A percentile compares a stretch with the other conserved stretches of the same genome.
Conservation (phyloP, 2,113 vertebrate species). For the Girardinichthys multiradiatus region DNA sequence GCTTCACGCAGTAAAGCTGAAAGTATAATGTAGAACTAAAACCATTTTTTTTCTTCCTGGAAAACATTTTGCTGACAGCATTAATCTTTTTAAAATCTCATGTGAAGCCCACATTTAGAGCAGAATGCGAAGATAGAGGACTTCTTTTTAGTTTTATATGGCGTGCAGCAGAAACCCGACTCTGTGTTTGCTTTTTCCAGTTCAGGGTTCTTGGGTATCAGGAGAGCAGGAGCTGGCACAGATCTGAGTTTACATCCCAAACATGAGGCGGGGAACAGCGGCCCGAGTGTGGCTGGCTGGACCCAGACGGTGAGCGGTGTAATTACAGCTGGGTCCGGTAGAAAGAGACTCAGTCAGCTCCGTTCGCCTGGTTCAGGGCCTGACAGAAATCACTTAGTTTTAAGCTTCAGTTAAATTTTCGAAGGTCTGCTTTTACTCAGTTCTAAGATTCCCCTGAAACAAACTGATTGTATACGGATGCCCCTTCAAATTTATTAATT, state of each 20-base stretch:
- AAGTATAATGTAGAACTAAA: slow-evolving; percentile 50
- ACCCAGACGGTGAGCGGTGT: slow-evolving; percentile 85
- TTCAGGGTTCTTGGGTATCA: slow-evolving; percentile 81
- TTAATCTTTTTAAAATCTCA: slow-evolving; percentile 27
- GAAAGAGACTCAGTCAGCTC: slow-evolving; percentile 83
- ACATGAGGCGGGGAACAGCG: slow-evolving; percentile 82
- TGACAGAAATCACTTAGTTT: not conserved
- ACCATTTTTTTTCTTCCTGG: slow-evolving; percentile 3
- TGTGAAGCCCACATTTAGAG: slow-evolving; percentile 4
- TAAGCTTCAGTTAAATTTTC: not conserved
- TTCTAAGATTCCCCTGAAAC: not conserved
- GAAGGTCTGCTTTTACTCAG: not conserved
- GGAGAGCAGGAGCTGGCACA: slow-evolving; percentile 81
- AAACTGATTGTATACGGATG: not conserved
- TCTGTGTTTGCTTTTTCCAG: slow-evolving; percentile 78
- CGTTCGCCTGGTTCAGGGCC: slow-evolving; percentile 81
- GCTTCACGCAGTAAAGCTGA: slow-evolving; percentile 29
- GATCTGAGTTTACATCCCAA: slow-evolving; percentile 67
- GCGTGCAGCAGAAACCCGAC: slow-evolving; percentile 70
- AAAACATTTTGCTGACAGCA: slow-evolving; percentile 22
- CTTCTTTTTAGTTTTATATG: slow-evolving; percentile 21
- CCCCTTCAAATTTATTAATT: not conserved
- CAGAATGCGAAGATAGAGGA: slow-evolving; percentile 1
- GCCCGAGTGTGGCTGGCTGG: slow-evolving; percentile 76
- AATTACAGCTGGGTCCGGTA: slow-evolving; percentile 88